Evolutionary conservation across 2,113 vertebrate species (phyloP), one percentile per base, ranked within the genome.

Genomic region (Brienomyrus longianalis): DNA sequence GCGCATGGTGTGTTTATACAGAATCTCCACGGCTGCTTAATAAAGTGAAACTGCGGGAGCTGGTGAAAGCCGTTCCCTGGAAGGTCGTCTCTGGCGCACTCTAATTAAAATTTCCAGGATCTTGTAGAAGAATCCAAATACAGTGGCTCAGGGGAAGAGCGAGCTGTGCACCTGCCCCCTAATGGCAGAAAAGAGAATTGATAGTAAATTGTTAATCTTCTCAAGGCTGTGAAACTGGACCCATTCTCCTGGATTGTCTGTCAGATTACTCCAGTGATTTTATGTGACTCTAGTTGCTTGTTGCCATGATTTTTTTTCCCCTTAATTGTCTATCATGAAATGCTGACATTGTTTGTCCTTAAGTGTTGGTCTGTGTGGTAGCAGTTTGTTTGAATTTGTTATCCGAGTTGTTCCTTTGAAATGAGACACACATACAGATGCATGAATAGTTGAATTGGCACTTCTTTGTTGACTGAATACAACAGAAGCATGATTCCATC

Each of bases 91-190:
- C 48, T 54, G 48, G 85, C 5, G 2, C 13, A 54, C 50, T 56
- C 51, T 39, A 54, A 87, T 84, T 84, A 48, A 84, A 84, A 48
- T 84, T 84, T 48, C 43, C 83, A 23, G 45, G 8, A 48, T 54
- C 27, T 48, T 54, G 50, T 87, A 9, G 17, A 31, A 54, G 27
- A 35, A 87, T 19, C 15, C 21, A 43, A 86, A 86, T 5, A 15
- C 9, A 39, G 51, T 54, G 47, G 27, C 11, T 50, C 2, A 3
- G 13, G 23, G 51, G 48, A 52, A 54, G 31, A 54, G n/a, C 0
- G 0, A 51, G 85, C 85, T 54, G 85, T 54, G 27, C 27, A 27
- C 17, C 85, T 87, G 85, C 85, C 85, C 85, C 85, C 85, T 87
- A 35, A 54, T 87, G 51, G 51, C 48, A 54, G 51, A 54, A 54